A percentile compares a stretch with the other conserved stretches of the same genome.
Conservation (phyloP, 2,113 vertebrate species). For the Grantiella picta region DNA sequence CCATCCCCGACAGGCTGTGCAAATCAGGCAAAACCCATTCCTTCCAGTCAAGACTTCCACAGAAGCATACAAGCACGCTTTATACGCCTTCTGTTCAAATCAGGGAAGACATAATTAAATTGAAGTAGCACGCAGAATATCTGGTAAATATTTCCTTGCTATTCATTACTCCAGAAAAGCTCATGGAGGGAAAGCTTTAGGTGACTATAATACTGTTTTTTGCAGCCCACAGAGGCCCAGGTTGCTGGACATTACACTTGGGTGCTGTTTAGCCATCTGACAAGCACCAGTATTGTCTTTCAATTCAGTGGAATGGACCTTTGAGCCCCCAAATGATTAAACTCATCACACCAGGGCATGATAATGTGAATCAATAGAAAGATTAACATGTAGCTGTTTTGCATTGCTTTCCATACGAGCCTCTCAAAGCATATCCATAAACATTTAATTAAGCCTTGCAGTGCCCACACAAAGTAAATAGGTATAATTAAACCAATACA, state of each 20-base stretch:
- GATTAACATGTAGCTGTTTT: not conserved
- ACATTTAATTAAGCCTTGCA: not conserved
- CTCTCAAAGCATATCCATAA: not conserved
- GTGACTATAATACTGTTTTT: not conserved
- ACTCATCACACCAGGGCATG: not conserved
- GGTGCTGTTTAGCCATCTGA: not conserved
- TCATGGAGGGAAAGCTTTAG: not conserved
- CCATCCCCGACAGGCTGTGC: not conserved
- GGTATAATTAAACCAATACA: not conserved
- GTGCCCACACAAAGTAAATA: not conserved
- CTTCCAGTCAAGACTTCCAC: not conserved
- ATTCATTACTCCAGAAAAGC: not conserved
- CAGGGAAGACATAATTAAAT: conserved; percentile 26
- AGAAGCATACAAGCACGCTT: not conserved
- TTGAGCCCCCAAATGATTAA: not conserved
- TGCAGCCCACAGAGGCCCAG: not conserved
- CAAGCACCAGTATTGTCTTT: not conserved
- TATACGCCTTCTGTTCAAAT: conserved; percentile 21
- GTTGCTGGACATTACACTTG: not conserved
- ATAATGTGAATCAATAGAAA: not conserved
- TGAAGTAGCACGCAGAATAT: not conserved
- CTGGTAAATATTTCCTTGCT: conserved; percentile 2
- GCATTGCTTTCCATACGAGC: not conserved
- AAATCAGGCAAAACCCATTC: conserved; percentile 15
- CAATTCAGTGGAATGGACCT: not conserved